A percentile compares a stretch with the other conserved stretches of the same genome.
Conservation (phyloP, 2,797 vertebrate species). For the Sebastes cheni region DNA sequence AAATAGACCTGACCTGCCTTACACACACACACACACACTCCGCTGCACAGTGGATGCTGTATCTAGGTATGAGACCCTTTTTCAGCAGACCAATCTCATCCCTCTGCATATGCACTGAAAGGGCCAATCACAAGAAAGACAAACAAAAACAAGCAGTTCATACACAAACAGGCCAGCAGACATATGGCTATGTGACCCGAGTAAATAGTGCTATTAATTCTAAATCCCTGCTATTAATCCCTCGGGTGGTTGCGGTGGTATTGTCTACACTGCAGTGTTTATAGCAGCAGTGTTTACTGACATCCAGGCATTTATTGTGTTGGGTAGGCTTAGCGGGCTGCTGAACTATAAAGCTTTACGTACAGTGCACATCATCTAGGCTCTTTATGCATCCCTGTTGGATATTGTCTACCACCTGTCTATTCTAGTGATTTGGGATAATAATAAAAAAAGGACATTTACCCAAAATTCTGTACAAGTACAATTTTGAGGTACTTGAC, state of each 20-base stretch:
- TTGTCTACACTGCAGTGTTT: conserved; percentile 26
- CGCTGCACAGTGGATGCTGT: background rate
- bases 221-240: conserved; percentile 68
- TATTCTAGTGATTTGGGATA: background rate
- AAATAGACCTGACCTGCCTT: conserved; percentile 35
- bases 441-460: background rate
- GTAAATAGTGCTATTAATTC: conserved; percentile 67
- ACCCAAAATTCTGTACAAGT: background rate
- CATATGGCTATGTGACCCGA: conserved; percentile 52
- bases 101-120: conserved; percentile 10
- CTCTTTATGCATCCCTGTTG: background rate
- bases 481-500: background rate
- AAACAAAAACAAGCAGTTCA: conserved; percentile 40
- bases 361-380: background rate
- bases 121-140: conserved; percentile 32
- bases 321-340: background rate
- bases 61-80: conserved; percentile 23
- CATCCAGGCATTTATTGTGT: conserved; percentile 13
- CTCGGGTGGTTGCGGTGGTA: background rate
- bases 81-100: conserved; percentile 21
- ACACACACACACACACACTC: background rate
- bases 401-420: background rate
- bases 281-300: conserved; percentile 35
- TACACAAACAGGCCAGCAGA: conserved; percentile 54
- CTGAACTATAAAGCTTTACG: background rate